Percentiles rank a stretch among this genome's conserved stretches.
phyloP scores from a whole-genome alignment of 2,113 vertebrate genomes.

The Sula dactylatra region DNA sequence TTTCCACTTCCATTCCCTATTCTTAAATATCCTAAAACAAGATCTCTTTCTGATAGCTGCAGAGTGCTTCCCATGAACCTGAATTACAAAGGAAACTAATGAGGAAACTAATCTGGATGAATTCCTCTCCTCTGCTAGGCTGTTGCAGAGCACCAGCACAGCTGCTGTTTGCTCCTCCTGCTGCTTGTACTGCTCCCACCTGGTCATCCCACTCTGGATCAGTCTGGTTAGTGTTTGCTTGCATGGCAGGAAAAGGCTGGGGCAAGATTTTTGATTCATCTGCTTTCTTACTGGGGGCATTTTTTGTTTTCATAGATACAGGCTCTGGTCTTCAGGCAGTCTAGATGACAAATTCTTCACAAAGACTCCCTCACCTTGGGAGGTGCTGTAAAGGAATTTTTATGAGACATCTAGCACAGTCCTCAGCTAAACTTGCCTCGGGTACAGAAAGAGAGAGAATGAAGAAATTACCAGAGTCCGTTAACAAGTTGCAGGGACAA shows the following conservation, averaged over 20 bases:
- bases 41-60: background rate
- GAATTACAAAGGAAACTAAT: background rate
- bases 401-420: background rate
- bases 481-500: background rate
- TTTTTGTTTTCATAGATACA: background rate
- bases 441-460: background rate
- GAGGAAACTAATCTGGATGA: background rate
- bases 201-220: background rate
- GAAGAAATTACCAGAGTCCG: background rate
- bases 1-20: background rate
- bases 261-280: background rate
- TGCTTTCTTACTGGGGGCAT: background rate
- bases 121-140: background rate
- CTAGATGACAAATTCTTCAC: background rate
- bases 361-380: background rate
- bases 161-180: background rate
- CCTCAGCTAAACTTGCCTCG: background rate
- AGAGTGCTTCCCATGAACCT: background rate
- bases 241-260: background rate
- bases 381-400: background rate
- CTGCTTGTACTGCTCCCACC: background rate
- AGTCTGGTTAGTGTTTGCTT: background rate
- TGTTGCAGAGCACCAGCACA: background rate
- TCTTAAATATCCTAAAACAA: background rate
- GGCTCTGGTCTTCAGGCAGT: background rate